Evolutionary conservation across 1,140 invertebrate species (phyloP), one percentile per base, ranked within the genome.

Genomic region (Drosophila pandora): DNA sequence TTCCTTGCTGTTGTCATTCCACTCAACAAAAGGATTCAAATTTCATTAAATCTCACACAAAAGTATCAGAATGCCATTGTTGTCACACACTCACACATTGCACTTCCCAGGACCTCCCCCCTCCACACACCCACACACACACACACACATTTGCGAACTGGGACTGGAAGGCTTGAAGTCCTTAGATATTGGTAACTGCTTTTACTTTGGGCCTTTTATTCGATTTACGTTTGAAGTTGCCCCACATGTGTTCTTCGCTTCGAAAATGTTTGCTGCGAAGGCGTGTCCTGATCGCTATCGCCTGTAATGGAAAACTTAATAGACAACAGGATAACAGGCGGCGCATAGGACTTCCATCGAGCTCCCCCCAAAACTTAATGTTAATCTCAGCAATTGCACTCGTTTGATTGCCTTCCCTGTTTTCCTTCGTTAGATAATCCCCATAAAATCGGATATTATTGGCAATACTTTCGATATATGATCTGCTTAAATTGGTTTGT

Each of bases 1-100:
- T 67, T 75, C 71, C 72, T 76, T 75, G 72, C 64, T 64, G 75
- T 71, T 77, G 75, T 77, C 65, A 77, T 77, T 70, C 75, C 81
- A 85, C 82, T 85, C 81, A 87, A 85, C 81, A 85, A 85, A 85
- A 85, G 82, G 81, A 85, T 85, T 85, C 82, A 85, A 85, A 85
- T 85, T 85, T 88, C 83, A 88, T 88, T 88, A 88, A 88, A 88
- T 88, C 83, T 88, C 83, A 83, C 88, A 88, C 83, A 88, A 88
- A 88, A 88, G 83, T 88, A 88, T 88, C 83, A 88, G 88, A 88
- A 88, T 88, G 83, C 79, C 79, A 88, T 88, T 88, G 83, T 88
- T 88, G 83, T 87, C 79, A 78, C 77, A 53, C 57, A 57, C 32
- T 39, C 43, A 3, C 53, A 65, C 49, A 37, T 37, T 76, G 72